phyloP scores from a whole-genome alignment of 2,113 vertebrate species.

The Forbesichthys papilliferus region DNA sequence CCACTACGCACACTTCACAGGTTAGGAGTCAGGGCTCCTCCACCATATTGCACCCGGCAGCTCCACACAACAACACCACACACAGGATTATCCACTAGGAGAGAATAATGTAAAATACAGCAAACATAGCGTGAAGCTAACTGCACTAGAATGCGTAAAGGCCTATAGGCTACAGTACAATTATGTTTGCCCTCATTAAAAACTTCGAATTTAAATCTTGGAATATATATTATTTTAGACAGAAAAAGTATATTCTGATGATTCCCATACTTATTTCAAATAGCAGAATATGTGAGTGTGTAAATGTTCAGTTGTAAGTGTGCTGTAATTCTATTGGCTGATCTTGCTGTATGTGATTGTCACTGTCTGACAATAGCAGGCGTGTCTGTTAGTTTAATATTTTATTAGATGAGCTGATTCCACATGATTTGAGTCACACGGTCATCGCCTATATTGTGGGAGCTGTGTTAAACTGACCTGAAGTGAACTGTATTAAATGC shows the following conservation, averaged over 20 bases:
- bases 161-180: neutral
- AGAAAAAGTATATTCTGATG: too few relatives aligned
- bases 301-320: too few relatives aligned
- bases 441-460: conserved; percentile 32
- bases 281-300: too few relatives aligned
- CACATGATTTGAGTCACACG: conserved; percentile 24
- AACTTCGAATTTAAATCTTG: too few relatives aligned
- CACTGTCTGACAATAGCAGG: conserved; percentile 44
- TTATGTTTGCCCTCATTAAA: too few relatives aligned
- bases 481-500: conserved; percentile 34
- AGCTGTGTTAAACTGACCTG: conserved; percentile 22
- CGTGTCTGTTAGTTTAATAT: conserved; percentile 41
- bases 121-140: conserved; percentile 41
- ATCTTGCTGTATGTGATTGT: conserved; percentile 48
- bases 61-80: conserved; percentile 38
- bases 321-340: conserved; percentile 62
- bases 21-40: conserved; percentile 66
- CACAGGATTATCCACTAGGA: conserved; percentile 44
- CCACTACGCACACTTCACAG: conserved; percentile 60
- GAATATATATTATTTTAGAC: too few relatives aligned
- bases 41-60: conserved; percentile 40
- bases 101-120: neutral
- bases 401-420: conserved; percentile 35
- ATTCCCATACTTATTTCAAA: too few relatives aligned
- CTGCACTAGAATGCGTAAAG: conserved; percentile 50